Evolutionary conservation across 2,888 invertebrate genomes (phyloP).

Genomic region (Apeira syringaria): DNA sequence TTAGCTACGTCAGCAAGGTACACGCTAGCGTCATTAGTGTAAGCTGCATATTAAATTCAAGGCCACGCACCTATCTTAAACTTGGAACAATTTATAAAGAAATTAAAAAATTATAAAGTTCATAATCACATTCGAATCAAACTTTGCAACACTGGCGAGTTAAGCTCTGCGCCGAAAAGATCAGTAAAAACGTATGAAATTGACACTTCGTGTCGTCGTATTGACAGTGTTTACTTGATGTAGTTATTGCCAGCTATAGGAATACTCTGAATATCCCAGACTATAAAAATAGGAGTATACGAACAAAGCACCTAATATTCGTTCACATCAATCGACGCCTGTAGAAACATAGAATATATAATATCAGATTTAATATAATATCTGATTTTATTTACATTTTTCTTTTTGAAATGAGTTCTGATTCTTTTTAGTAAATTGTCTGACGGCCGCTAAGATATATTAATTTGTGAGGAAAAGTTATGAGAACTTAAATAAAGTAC

Average conservation of each 20-base stretch:
- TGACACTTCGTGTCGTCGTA: too few relatives aligned
- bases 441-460: constrained; percentile 5
- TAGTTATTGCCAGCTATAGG: constrained; percentile 47
- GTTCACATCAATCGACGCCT: constrained; percentile 48
- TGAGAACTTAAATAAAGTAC: too few relatives aligned
- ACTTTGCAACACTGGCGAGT: constrained; percentile 20
- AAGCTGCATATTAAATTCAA: constrained; percentile 11
- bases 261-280: constrained; percentile 42
- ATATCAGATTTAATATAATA: too few relatives aligned
- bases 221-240: constrained; percentile 40
- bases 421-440: constrained; percentile 15
- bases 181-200: too few relatives aligned
- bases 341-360: constrained; percentile 41
- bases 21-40: constrained; percentile 19
- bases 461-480: too few relatives aligned
- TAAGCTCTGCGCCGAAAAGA: constrained; percentile 30
- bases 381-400: constrained; percentile 18
- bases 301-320: constrained; percentile 49
- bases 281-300: constrained; percentile 44
- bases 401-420: constrained; percentile 20
- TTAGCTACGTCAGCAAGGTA: constrained; percentile 29
- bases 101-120: constrained; percentile 17
- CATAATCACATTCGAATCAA: constrained; percentile 32
- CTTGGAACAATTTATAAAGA: constrained; percentile 11
- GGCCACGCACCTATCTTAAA: constrained; percentile 11